phyloP scores from a whole-genome alignment of 2,797 vertebrate species.

The Falco rusticolus region DNA sequence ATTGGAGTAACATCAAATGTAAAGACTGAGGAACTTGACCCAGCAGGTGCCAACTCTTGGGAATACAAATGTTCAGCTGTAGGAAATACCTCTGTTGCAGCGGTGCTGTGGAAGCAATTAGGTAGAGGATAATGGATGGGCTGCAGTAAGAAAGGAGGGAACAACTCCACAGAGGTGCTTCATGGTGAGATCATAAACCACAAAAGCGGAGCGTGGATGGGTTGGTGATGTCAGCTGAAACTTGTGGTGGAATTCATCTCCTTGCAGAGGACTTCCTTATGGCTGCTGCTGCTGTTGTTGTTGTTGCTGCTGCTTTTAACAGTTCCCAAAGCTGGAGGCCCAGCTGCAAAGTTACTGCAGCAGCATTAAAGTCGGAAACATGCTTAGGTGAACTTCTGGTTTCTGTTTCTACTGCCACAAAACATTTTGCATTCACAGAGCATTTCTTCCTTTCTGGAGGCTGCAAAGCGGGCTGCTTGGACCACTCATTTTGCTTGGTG shows the following conservation, averaged over 20 bases:
- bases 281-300: neutral
- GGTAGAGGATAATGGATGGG: conserved; percentile 3
- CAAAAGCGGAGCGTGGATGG: neutral
- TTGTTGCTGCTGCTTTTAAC: neutral
- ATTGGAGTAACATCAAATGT: neutral
- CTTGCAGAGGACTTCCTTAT: neutral
- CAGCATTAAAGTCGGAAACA: neutral
- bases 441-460: neutral
- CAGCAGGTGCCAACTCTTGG: conserved; percentile 1
- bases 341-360: neutral
- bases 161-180: neutral
- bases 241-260: neutral
- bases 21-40: conserved; percentile 17
- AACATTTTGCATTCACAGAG: neutral
- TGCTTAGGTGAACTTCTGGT: neutral
- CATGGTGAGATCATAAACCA: conserved; percentile 17
- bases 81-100: neutral
- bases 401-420: neutral
- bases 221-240: conserved; percentile 37
- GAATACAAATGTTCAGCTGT: conserved; percentile 3
- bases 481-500: accelerated
- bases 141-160: neutral
- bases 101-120: neutral
- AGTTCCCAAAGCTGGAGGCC: neutral
- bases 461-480: neutral